Evolutionary conservation across 1,140 invertebrate species (phyloP).

Genomic region (Temnothorax longispinosus): DNA sequence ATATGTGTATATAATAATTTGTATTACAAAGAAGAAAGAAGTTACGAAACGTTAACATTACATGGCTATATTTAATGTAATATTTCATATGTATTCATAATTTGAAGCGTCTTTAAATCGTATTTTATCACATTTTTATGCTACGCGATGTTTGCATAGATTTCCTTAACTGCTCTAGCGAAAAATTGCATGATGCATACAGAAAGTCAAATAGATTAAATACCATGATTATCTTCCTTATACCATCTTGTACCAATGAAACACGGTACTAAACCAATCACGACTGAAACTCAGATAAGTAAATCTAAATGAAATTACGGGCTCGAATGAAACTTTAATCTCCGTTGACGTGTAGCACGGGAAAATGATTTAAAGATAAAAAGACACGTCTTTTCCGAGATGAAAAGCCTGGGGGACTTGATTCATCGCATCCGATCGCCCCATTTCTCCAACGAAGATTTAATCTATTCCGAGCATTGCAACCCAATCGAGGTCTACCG

Average conservation of each 20-base stretch:
- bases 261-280: background rate
- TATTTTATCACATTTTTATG: background rate
- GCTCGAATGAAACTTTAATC: conserved; percentile 23
- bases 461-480: conserved; percentile 37
- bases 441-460: conserved; percentile 66
- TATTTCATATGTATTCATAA: background rate
- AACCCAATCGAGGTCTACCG: conserved; percentile 8
- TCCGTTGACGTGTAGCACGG: background rate
- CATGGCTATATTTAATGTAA: background rate
- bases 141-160: background rate
- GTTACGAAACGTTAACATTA: background rate
- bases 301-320: conserved; percentile 2
- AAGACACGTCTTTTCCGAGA: conserved; percentile 17
- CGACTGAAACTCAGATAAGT: background rate
- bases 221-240: background rate
- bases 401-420: conserved; percentile 48
- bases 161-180: background rate
- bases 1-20: background rate
- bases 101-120: background rate
- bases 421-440: conserved; percentile 40
- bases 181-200: background rate
- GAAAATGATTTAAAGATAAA: conserved; percentile 46
- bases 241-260: background rate
- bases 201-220: conserved; percentile 11
- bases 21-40: background rate